Evolutionary conservation across 1,140 invertebrate species (phyloP), one percentile per base, ranked within the genome.

Genomic region (Chymomyza costata): DNA sequence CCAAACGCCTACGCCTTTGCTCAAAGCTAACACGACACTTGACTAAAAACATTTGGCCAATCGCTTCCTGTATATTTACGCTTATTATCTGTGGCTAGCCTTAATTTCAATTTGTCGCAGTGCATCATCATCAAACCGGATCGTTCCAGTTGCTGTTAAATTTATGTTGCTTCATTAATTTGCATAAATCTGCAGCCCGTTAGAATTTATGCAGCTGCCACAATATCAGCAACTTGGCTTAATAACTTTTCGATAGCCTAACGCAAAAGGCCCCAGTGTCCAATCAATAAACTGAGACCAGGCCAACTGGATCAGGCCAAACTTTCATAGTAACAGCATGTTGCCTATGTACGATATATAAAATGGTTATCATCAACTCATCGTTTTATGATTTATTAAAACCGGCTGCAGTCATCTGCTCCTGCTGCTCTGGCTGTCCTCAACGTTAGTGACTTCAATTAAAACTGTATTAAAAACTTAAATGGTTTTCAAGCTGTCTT

Each of bases 401-500:
- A 35, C 21, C 17, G 48, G 8, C 25, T 45, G 44, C 1, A 44
- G 14, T 35, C 38, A 11, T 6, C 25, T 39, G 17, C 30, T 31
- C 6, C 6, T n/a, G 13, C 13, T 8, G 3, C 16, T 44, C 8
- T n/a, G 5, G 30, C 17, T 19, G 16, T 17, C n/a, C 44, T 46
- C 7, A 10, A 19, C 44, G 31, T 25, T 54, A 28, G 30, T 53
- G 34, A 59, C 60, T 44, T 74, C 71, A 78, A 78, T 78, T 78
- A 78, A 78, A 78, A 80, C 71, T 80, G 67, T 78, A 78, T 78
- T 78, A 78, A 80, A n/a, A 78, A 80, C 57, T 70, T 59, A 78
- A 78, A 60, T 80, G 71, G 51, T 58, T 71, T 78, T 64, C 54
- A 71, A 65, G 45, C 62, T 52, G 56, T 61, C 37, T 45, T 60